phyloP scores from a whole-genome alignment of 2,888 invertebrate genomes.

The Cylloceria caligata region DNA sequence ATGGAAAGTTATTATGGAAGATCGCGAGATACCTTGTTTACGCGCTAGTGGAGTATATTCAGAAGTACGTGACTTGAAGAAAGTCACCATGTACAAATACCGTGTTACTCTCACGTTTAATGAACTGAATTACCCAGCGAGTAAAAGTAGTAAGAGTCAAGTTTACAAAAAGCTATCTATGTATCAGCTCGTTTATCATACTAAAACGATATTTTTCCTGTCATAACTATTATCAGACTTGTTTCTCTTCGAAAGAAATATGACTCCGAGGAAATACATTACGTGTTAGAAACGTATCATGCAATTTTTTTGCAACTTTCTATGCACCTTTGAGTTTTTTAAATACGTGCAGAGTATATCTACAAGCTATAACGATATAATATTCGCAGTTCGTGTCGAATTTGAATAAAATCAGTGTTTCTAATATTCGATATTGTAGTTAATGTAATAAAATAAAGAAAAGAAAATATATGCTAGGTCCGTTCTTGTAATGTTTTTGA shows the following conservation, averaged over 20 bases:
- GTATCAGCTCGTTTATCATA: conserved; percentile 35
- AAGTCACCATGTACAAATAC: too few relatives aligned
- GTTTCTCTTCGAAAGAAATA: conserved; percentile 28
- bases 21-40: too few relatives aligned
- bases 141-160: too few relatives aligned
- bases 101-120: too few relatives aligned
- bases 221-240: conserved; percentile 42
- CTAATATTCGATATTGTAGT: conserved; percentile 16
- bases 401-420: conserved; percentile 9
- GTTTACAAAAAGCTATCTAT: conserved; percentile 25
- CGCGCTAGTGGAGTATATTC: too few relatives aligned
- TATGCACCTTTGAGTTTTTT: not conserved
- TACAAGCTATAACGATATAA: not conserved
- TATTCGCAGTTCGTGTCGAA: conserved; percentile 14
- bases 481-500: too few relatives aligned
- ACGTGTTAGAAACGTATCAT: conserved; percentile 40
- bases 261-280: conserved; percentile 30
- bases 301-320: conserved; percentile 23
- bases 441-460: conserved; percentile 5
- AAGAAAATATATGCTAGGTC: not conserved
- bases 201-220: conserved; percentile 45
- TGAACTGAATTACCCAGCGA: too few relatives aligned
- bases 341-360: not conserved
- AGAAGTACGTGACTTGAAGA: too few relatives aligned
- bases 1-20: conserved; percentile 6